phyloP scores from a whole-genome alignment of 2,888 invertebrate genomes.

The Agrypnus murinus region DNA sequence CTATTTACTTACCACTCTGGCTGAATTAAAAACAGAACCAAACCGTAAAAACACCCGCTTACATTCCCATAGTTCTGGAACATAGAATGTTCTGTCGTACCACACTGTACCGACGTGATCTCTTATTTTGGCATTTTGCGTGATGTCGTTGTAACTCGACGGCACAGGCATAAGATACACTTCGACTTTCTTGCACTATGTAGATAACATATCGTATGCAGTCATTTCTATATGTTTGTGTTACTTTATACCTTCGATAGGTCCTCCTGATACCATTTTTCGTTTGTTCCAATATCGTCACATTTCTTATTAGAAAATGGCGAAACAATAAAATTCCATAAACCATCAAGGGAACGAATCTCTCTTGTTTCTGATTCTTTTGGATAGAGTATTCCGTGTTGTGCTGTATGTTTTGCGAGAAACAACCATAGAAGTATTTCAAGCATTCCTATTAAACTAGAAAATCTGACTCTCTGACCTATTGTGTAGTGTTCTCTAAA shows the following conservation, averaged over 20 bases:
- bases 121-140: constrained; percentile 83
- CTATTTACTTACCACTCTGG: constrained; percentile 89
- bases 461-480: too few species aligned
- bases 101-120: constrained; percentile 98
- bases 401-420: background rate
- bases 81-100: constrained; percentile 93
- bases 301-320: constrained; percentile 79
- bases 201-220: constrained; percentile 48
- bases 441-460: too few species aligned
- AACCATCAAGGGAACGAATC: constrained; percentile 85
- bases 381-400: constrained; percentile 80
- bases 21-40: constrained; percentile 93
- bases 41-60: constrained; percentile 90
- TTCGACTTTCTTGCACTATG: constrained; percentile 54
- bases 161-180: constrained; percentile 96
- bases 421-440: too few species aligned
- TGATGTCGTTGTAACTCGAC: constrained; percentile 96
- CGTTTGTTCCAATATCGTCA: constrained; percentile 83
- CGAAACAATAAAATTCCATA: constrained; percentile 93
- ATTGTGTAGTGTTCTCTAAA: too few species aligned
- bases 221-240: background rate
- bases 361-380: constrained; percentile 89
- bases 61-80: constrained; percentile 83
- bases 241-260: constrained; percentile 77
- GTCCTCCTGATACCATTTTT: constrained; percentile 83